Conservation (phyloP, 2,797 vertebrate species). For the Anas georgica region DNA sequence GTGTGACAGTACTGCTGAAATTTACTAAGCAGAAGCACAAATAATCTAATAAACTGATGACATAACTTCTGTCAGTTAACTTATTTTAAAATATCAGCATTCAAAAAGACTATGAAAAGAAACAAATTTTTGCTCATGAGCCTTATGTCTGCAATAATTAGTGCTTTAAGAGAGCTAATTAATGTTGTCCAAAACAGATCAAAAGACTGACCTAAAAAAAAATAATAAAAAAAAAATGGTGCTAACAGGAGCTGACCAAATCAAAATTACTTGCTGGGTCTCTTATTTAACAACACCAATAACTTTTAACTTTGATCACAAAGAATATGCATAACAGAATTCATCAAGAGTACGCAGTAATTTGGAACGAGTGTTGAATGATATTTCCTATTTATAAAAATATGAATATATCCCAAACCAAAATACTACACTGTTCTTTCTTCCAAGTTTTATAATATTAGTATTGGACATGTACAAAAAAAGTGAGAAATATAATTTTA, state of each 20-base stretch:
- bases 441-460: not conserved
- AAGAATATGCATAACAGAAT: not conserved
- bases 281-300: not conserved
- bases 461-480: not conserved
- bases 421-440: not conserved
- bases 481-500: not conserved
- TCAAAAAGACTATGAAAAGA: not conserved
- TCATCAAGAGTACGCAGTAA: not conserved
- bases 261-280: not conserved
- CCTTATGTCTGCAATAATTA: not conserved
- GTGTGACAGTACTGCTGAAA: not conserved
- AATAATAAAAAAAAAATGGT: not conserved
- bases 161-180: not conserved
- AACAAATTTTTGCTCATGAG: not conserved
- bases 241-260: not conserved
- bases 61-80: not conserved
- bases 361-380: not conserved
- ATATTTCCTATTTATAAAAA: not conserved
- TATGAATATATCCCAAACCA: not conserved
- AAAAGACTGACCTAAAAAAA: not conserved
- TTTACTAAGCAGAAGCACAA: not conserved
- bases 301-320: not conserved
- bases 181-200: not conserved
- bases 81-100: not conserved
- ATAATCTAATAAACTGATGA: not conserved